phyloP scores from a whole-genome alignment of 1,140 invertebrate species.

The Hirudo medicinalis region DNA sequence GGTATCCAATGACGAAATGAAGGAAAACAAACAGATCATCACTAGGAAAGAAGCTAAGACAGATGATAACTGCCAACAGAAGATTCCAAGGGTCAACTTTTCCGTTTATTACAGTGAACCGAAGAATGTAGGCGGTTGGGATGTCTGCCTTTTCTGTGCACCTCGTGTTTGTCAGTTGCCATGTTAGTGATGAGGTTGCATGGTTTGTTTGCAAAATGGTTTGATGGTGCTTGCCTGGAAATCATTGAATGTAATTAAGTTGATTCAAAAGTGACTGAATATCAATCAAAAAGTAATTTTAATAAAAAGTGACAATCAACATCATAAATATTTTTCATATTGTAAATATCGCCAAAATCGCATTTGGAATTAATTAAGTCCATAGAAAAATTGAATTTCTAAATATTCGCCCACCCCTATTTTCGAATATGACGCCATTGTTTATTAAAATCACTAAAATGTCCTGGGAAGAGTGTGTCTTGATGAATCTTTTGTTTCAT shows the following conservation, averaged over 20 bases:
- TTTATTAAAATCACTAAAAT: too few species aligned
- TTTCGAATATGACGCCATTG: too few species aligned
- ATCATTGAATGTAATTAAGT: background rate
- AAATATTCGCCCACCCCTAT: too few species aligned
- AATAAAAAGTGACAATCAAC: background rate
- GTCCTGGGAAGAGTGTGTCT: too few species aligned
- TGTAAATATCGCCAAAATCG: background rate
- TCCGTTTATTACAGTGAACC: background rate
- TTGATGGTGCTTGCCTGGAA: background rate
- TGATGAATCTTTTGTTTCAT: too few species aligned
- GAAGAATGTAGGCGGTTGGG: background rate
- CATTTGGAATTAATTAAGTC: too few species aligned
- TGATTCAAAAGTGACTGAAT: background rate
- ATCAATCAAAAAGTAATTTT: background rate
- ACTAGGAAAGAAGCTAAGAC: background rate
- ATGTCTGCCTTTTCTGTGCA: constrained; percentile 6
- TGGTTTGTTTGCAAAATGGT: background rate
- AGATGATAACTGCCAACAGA: background rate
- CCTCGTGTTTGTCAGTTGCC: background rate
- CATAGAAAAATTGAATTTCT: too few species aligned
- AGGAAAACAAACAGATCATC: background rate
- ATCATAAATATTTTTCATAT: background rate
- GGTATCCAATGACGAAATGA: background rate
- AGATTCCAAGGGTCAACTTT: background rate
- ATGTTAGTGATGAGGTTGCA: background rate